Base-by-base conservation (phyloP, 2,888 invertebrate genomes). In the Dromius quadrimaculatus region DNA sequence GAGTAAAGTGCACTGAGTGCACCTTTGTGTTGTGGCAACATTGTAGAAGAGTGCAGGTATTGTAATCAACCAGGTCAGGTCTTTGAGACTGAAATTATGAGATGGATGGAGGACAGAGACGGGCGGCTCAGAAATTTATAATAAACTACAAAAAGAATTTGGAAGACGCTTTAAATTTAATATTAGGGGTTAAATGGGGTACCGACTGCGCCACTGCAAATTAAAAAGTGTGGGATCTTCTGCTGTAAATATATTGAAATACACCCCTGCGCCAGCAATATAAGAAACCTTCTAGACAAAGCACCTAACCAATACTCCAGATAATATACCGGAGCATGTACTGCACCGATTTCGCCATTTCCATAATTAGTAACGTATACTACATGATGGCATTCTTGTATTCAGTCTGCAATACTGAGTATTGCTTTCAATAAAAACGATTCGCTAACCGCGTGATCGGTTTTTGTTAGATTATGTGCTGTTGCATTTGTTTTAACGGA, bases 341-440 rank as follows among this genome's bases (percentile, higher is more conserved):
- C 32, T 34, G 22, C 57, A 57, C 2, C 15, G 54, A 57, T 57
- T 57, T 23, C 9, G 28, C 57, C 57, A 34, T 57, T 28, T 57
- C 57, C 38, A 61, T 61, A 61, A 61, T 61, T 38, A 34, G 38
- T 19, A 38, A 38, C 61, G 61, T 38, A 34, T 32, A 13, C 32
- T 22, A 57, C 61, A 61, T 61, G 38, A 36, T 61, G 61, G 61
- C 32, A 61, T 38, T 38, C 32, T n/a, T n/a, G n/a, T n/a, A n/a
- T n/a, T n/a, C n/a, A n/a, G n/a, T n/a, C n/a, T n/a, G n/a, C n/a
- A n/a, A n/a, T n/a, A n/a, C n/a, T n/a, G n/a, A 38, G 32, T 17
- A 57, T 57, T 15, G 57, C 32, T 57, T 57, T 61, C 22, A 61
- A 61, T 38, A 61, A 61, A 61, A 61, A 61, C 61, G 34, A 36